Evolutionary conservation across 2,113 vertebrate species (phyloP).

Genomic region (Osmerus eperlanus): DNA sequence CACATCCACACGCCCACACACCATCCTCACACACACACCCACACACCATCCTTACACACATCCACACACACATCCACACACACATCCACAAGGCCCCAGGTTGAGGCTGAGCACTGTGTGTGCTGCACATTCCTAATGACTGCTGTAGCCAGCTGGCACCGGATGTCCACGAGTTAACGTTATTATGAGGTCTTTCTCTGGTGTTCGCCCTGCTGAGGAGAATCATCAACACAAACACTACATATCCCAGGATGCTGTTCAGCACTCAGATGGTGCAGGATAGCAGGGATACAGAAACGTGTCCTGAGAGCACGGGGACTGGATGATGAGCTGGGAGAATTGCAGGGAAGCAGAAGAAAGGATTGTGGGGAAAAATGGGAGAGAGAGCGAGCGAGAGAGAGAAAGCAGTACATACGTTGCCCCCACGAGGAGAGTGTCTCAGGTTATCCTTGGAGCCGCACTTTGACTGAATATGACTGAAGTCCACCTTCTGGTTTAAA

Average conservation of each 20-base stretch:
- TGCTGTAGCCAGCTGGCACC: too few relatives aligned
- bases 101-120: background rate
- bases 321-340: background rate
- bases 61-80: background rate
- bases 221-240: too few relatives aligned
- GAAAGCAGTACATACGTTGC: slow-evolving; percentile 58
- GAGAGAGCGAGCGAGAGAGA: slow-evolving; percentile 4
- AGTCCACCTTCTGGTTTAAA: slow-evolving; percentile 63
- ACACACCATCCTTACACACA: slow-evolving; percentile 4
- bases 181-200: too few relatives aligned
- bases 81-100: background rate
- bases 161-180: too few relatives aligned
- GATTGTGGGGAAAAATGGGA: background rate
- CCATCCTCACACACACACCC: slow-evolving; percentile 1
- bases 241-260: too few relatives aligned
- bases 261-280: too few relatives aligned
- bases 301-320: too few relatives aligned
- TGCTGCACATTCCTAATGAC: background rate
- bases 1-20: too few relatives aligned
- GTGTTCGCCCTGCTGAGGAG: too few relatives aligned
- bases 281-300: too few relatives aligned
- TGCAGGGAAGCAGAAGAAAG: background rate
- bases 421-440: slow-evolving; percentile 64
- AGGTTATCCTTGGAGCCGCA: slow-evolving; percentile 83
- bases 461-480: slow-evolving; percentile 81